Evolutionary conservation across 1,140 invertebrate genomes (phyloP).

Genomic region (Aethina tumida): DNA sequence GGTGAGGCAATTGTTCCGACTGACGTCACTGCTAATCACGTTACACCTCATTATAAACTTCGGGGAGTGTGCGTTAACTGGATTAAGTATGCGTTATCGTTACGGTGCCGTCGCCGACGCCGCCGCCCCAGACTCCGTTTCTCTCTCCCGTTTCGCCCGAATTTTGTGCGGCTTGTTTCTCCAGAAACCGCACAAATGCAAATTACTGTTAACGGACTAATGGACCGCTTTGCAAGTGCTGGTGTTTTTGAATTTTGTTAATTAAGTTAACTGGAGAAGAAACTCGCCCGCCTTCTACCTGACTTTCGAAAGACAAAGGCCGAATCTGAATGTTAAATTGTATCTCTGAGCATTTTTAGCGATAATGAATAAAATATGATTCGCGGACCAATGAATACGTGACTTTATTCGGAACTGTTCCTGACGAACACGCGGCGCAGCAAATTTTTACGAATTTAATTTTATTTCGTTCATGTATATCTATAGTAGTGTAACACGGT

Average conservation of each 20-base stretch:
- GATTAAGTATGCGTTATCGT: slow-evolving; percentile 18
- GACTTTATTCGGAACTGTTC: no score
- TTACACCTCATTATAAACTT: slow-evolving; percentile 31
- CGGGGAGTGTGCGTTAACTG: slow-evolving; percentile 21
- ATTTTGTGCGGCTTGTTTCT: no score
- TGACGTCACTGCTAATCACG: slow-evolving; percentile 30
- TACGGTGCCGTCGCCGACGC: slow-evolving; percentile 3
- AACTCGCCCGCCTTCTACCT: no score
- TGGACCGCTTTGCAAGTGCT: neutral
- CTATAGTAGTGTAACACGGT: no score
- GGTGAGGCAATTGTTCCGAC: slow-evolving; percentile 31
- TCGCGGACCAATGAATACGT: no score
- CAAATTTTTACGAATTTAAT: no score
- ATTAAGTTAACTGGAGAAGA: slow-evolving; percentile 4
- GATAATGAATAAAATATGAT: no score
- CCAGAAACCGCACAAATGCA: slow-evolving; percentile 11
- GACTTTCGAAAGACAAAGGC: no score
- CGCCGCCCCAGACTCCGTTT: slow-evolving; percentile 3
- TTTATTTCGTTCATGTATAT: no score
- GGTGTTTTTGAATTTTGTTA: slow-evolving; percentile 1
- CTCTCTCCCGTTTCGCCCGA: slow-evolving; percentile 4
- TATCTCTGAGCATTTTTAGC: no score
- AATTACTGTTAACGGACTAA: slow-evolving; percentile 10
- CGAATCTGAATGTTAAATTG: no score
- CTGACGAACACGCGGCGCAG: no score